phyloP scores from a whole-genome alignment of 2,888 invertebrate species.

The Apamea monoglypha region DNA sequence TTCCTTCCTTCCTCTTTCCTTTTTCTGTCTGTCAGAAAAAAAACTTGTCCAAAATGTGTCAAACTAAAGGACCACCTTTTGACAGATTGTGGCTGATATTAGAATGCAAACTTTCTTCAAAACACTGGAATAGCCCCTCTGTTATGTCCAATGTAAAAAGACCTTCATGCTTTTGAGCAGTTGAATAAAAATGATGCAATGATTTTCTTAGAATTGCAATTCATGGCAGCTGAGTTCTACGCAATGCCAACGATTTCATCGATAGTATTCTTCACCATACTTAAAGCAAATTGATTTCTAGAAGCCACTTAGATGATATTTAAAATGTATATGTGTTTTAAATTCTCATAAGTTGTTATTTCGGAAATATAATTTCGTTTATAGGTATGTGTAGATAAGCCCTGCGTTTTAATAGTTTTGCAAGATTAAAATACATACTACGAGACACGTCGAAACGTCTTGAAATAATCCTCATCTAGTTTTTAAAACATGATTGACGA shows the following conservation, averaged over 20 bases:
- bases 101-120: background rate
- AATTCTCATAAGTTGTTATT: background rate
- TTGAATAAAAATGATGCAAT: background rate
- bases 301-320: background rate
- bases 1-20: no score
- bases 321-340: background rate
- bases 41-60: background rate
- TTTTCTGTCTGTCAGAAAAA: no score
- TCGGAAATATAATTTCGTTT: background rate
- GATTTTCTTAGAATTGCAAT: background rate
- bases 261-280: background rate
- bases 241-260: background rate
- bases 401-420: background rate
- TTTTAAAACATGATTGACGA: no score
- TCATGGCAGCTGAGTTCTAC: background rate
- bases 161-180: background rate
- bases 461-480: no score
- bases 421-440: no score
- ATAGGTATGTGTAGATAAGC: background rate
- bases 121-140: background rate
- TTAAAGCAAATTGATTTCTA: background rate
- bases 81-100: background rate
- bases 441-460: no score
- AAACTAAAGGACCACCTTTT: background rate
- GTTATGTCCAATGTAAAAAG: background rate